phyloP scores from a whole-genome alignment of 2,888 invertebrate genomes.

The Xanthia togata region DNA sequence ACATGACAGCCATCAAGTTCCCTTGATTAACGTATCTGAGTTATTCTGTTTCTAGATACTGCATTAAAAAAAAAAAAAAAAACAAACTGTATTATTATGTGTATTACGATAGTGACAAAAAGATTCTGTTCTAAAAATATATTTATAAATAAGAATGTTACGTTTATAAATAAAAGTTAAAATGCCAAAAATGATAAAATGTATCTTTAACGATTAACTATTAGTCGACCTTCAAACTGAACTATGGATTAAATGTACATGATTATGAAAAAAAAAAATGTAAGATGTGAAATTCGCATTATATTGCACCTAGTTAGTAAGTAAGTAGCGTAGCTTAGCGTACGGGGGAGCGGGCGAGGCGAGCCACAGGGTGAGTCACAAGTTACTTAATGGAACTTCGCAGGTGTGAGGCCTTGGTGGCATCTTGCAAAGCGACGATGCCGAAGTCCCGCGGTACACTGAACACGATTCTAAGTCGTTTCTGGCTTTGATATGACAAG shows the following conservation, averaged over 20 bases:
- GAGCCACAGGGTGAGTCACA: slow-evolving; percentile 34
- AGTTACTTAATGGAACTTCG: slow-evolving; percentile 6
- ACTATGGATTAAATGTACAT: slow-evolving; percentile 76
- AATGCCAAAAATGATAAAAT: slow-evolving; percentile 69
- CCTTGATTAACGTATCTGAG: slow-evolving; percentile 51
- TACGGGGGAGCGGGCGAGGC: slow-evolving; percentile 75
- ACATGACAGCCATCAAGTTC: slow-evolving; percentile 54
- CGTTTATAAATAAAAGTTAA: slow-evolving; percentile 66
- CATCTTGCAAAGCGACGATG: slow-evolving; percentile 15
- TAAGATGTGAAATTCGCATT: slow-evolving; percentile 82
- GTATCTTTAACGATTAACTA: slow-evolving; percentile 65
- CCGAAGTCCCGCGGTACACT: background rate
- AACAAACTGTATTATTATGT: slow-evolving; percentile 19
- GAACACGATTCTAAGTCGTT: background rate
- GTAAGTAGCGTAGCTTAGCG: slow-evolving; percentile 83
- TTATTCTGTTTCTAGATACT: slow-evolving; percentile 36
- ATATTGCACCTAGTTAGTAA: slow-evolving; percentile 88
- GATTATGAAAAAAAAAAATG: slow-evolving; percentile 73
- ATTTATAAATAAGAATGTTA: slow-evolving; percentile 51
- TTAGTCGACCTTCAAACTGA: slow-evolving; percentile 72
- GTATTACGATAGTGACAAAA: slow-evolving; percentile 33
- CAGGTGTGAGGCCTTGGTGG: slow-evolving; percentile 13
- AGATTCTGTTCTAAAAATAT: slow-evolving; percentile 37
- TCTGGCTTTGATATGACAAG: slow-evolving; percentile 9
- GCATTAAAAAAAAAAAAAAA: slow-evolving; percentile 13